Percentiles rank a stretch among this genome's conserved stretches.
These are phyloP conservation scores for Coracias cyanogaster DNA, from an alignment of 2,797 vertebrate genomes.

Conservation along the genomic window DNA sequence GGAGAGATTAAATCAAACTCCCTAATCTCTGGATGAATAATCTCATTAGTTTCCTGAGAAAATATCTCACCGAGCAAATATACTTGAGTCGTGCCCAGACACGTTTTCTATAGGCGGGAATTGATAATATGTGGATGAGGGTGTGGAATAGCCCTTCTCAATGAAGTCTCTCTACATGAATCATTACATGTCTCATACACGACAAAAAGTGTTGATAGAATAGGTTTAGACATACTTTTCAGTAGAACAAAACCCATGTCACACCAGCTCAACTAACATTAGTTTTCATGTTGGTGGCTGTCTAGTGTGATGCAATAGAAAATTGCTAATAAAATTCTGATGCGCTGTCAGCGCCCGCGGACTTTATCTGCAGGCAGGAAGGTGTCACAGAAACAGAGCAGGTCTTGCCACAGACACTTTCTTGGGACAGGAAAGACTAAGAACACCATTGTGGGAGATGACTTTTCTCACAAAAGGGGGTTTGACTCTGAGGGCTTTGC, in stretches of 20 bases:
- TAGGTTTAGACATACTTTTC: slow-evolving; percentile 4
- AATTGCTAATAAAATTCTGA: neutral
- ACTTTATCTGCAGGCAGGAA: neutral
- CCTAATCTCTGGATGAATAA: slow-evolving; percentile 51
- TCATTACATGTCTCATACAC: neutral
- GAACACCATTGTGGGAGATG: neutral
- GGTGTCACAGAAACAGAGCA: neutral
- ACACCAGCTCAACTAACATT: neutral
- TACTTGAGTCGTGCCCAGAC: slow-evolving; percentile 24
- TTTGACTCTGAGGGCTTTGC: neutral
- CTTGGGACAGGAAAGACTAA: neutral
- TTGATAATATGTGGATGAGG: neutral
- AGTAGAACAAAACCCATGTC: neutral
- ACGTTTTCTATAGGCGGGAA: slow-evolving; percentile 16
- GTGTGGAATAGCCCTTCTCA: neutral
- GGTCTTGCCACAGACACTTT: neutral
- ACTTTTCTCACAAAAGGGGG: neutral
- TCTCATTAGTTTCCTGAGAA: slow-evolving; percentile 53
- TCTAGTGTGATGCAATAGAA: slow-evolving; percentile 47
- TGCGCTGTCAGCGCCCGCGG: neutral
- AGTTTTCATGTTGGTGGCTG: neutral
- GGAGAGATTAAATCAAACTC: slow-evolving; percentile 20
- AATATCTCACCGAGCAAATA: neutral
- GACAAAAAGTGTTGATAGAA: slow-evolving; percentile 46
- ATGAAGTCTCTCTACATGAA: slow-evolving; percentile 15